These are phyloP conservation scores for Nycticebus coucang DNA, from an alignment of 2,113 vertebrate species.

Conservation along the genomic window DNA sequence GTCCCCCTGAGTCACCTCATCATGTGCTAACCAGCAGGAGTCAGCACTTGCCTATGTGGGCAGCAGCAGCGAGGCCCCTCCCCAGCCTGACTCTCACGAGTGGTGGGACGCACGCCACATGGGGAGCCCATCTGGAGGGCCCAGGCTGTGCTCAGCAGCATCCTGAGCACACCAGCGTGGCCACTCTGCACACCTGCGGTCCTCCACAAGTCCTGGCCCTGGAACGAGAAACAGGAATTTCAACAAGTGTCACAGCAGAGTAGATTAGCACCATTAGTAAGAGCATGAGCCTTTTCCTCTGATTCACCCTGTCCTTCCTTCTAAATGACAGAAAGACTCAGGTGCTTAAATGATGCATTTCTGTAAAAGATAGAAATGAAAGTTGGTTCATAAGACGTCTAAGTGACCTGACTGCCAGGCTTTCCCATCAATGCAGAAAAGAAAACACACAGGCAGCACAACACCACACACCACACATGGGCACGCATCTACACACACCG, in stretches of 20 bases:
- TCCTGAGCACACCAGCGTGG: background rate
- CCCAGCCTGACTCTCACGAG: background rate
- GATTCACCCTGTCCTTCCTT: background rate
- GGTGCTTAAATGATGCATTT: background rate
- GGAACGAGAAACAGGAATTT: background rate
- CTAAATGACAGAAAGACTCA: background rate
- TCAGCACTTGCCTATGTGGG: background rate
- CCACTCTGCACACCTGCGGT: background rate
- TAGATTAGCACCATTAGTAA: background rate
- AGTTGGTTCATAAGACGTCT: background rate
- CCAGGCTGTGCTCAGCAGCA: background rate
- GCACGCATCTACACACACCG: too few species aligned
- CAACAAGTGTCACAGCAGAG: background rate
- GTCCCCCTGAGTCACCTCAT: too few species aligned
- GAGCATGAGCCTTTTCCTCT: background rate
- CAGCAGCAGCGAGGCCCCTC: too few species aligned
- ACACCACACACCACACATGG: background rate
- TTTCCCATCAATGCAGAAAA: background rate
- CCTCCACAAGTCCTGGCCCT: background rate
- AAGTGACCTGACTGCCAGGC: background rate
- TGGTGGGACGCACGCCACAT: background rate
- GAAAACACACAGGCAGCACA: background rate
- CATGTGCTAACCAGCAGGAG: fast-evolving
- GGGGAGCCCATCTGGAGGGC: too few species aligned
- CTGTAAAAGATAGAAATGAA: background rate